phyloP scores from a whole-genome alignment of 1,140 invertebrate species.

The Bombus confusus region DNA sequence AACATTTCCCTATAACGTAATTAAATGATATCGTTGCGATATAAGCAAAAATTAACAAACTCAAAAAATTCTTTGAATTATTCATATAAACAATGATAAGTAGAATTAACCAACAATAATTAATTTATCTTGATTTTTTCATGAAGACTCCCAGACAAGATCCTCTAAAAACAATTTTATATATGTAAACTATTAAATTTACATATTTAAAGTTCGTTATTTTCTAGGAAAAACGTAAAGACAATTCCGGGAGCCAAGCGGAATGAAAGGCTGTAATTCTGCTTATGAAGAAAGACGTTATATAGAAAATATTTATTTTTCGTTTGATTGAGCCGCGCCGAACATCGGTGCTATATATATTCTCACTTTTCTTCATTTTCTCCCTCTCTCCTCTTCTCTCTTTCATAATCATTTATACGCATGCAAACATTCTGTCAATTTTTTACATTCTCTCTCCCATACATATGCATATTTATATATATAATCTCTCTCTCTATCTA shows the following conservation, averaged over 20 bases:
- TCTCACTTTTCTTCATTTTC: conserved; percentile 51
- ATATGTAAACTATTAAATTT: neutral
- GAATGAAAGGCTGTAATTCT: conserved; percentile 76
- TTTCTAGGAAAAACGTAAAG: neutral
- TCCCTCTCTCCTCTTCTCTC: neutral
- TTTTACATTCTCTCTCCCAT: conserved; percentile 7
- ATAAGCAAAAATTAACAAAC: conserved; percentile 22
- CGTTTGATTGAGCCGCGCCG: conserved; percentile 69
- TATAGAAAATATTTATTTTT: conserved; percentile 82
- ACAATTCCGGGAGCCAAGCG: conserved; percentile 57
- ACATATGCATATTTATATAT: neutral
- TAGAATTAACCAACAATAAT: conserved; percentile 11
- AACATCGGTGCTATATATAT: conserved; percentile 69
- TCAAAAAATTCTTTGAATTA: conserved; percentile 1
- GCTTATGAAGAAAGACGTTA: conserved; percentile 75
- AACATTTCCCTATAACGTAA: neutral
- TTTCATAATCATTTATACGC: neutral
- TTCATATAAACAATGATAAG: neutral
- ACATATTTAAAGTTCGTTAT: neutral
- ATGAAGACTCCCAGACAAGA: conserved; percentile 35
- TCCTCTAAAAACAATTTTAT: neutral
- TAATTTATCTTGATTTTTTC: neutral
- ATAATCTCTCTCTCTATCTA: conserved; percentile 55
- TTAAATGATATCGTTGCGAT: neutral
- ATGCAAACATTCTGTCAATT: neutral